Conservation (phyloP, 2,113 vertebrate species). For the Micromys minutus region DNA sequence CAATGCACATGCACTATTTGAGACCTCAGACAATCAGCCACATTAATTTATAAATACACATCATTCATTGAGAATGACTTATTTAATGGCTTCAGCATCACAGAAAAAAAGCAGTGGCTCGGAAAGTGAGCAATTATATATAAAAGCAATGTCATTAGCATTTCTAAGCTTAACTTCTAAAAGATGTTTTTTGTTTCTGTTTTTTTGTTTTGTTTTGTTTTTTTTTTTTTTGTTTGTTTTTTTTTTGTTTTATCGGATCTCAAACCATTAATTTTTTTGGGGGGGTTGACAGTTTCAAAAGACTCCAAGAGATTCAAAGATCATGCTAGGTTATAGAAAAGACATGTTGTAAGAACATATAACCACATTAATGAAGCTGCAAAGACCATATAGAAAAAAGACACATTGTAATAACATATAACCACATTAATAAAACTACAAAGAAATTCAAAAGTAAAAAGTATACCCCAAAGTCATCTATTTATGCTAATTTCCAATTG, state of each 20-base stretch:
- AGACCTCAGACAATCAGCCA: not conserved
- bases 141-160: not conserved
- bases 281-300: not conserved
- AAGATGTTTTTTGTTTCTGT: not conserved
- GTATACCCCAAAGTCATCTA: not conserved
- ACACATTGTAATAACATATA: not conserved
- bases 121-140: not conserved
- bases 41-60: not conserved
- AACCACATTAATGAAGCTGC: too few relatives aligned
- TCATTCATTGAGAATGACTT: not conserved
- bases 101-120: not conserved
- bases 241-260: not conserved
- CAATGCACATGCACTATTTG: not conserved
- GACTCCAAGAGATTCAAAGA: not conserved
- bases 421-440: not conserved
- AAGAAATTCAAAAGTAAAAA: not conserved
- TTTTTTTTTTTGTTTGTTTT: not conserved
- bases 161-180: not conserved
- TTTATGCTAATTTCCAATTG: not conserved
- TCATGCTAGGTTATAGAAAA: not conserved
- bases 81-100: not conserved
- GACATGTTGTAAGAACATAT: not conserved
- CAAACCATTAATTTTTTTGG: not conserved
- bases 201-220: not conserved
- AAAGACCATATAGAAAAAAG: too few relatives aligned